Evolutionary conservation across 2,113 vertebrate genomes (phyloP).

Genomic region (Cyanoliseus patagonus): DNA sequence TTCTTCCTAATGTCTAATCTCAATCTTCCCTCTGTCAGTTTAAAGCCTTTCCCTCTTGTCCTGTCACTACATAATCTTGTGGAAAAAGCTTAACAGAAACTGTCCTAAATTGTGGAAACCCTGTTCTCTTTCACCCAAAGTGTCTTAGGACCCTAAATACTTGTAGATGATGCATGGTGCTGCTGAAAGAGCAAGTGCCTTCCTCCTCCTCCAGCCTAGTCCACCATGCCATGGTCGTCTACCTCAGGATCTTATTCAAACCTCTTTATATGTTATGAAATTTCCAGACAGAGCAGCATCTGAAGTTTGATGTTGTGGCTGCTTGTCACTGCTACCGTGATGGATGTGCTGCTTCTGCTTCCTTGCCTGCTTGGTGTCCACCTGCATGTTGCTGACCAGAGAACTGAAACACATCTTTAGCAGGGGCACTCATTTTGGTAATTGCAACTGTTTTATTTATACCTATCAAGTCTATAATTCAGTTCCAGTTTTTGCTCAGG

Average conservation of each 20-base stretch:
- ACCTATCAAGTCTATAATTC: neutral
- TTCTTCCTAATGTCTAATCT: neutral
- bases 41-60: neutral
- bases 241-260: neutral
- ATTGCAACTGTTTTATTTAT: neutral
- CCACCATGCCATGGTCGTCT: neutral
- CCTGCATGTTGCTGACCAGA: neutral
- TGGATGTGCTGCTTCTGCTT: fast-evolving
- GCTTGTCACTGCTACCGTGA: neutral
- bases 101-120: neutral
- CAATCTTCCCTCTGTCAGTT: neutral
- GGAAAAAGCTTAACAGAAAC: neutral
- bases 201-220: neutral
- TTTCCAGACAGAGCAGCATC: neutral
- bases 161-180: neutral
- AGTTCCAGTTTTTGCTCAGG: neutral
- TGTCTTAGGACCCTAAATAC: neutral
- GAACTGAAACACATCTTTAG: neutral
- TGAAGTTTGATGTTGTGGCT: neutral
- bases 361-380: neutral
- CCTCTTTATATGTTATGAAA: neutral
- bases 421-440: neutral
- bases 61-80: neutral
- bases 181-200: neutral
- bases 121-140: neutral